These are phyloP conservation scores for Hydrozoanthus tunicans DNA, from an alignment of 64 coral and sea anemone species.

Conservation along the genomic window DNA sequence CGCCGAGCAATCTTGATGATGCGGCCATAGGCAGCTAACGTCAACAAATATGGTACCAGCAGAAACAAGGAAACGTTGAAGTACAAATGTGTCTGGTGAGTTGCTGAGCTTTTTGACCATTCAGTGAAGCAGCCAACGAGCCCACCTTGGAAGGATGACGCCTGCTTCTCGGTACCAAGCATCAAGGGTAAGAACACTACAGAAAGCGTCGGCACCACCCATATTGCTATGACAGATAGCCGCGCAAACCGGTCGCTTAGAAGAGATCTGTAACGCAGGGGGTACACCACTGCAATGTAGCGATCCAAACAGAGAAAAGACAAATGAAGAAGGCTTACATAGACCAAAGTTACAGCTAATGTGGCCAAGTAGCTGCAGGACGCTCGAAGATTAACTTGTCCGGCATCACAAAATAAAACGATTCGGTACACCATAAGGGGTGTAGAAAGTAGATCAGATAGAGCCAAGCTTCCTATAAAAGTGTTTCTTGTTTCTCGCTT, in stretches of 20 bases:
- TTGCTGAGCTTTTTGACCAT: neutral
- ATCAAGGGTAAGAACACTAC: neutral
- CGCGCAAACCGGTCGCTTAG: neutral
- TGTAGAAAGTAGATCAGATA: slow-evolving; percentile 19
- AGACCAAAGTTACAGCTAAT: neutral
- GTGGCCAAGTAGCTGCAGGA: slow-evolving; percentile 7
- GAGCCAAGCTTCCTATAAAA: slow-evolving; percentile 42
- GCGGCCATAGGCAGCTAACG: slow-evolving; percentile 41
- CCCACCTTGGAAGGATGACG: neutral
- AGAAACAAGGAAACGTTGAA: slow-evolving; percentile 16
- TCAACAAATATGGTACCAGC: slow-evolving; percentile 25
- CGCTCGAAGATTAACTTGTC: neutral
- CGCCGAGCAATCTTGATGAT: slow-evolving; percentile 48
- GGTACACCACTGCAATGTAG: slow-evolving; percentile 38
- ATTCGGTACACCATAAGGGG: slow-evolving; percentile 9
- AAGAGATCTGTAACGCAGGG: slow-evolving; percentile 28
- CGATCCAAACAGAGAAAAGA: slow-evolving; percentile 54
- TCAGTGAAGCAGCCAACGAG: neutral
- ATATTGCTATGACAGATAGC: neutral
- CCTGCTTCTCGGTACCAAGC: neutral
- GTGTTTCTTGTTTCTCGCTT: slow-evolving; percentile 2
- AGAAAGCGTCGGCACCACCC: neutral
- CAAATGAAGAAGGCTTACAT: slow-evolving; percentile 15
- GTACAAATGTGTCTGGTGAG: neutral
- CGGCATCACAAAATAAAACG: neutral